Evolutionary conservation across 92 coral and sea anemone species (phyloP).

Genomic region (Pocillopora meandrina): DNA sequence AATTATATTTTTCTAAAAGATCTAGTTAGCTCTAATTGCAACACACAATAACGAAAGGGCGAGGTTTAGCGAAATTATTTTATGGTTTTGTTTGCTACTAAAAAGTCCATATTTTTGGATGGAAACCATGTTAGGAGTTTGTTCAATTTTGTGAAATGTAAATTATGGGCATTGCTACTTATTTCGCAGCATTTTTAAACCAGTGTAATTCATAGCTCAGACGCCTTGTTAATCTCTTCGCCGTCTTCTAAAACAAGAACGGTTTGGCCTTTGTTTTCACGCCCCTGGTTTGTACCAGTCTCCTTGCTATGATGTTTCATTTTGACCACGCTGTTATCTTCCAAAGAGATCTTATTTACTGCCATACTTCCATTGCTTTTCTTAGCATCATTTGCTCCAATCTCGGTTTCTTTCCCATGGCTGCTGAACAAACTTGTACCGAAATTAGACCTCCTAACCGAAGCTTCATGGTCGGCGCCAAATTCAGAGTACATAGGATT

Average conservation of each 20-base stretch:
- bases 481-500: slow-evolving; percentile 15
- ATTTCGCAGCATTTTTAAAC: background rate
- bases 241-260: background rate
- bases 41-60: no score
- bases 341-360: background rate
- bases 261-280: slow-evolving; percentile 2
- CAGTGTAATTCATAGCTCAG: slow-evolving; percentile 6
- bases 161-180: background rate
- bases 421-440: background rate
- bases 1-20: no score
- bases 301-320: background rate
- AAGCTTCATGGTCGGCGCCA: background rate
- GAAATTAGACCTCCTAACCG: background rate
- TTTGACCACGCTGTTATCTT: background rate
- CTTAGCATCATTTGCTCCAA: background rate
- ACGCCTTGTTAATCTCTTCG: background rate
- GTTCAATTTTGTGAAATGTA: background rate
- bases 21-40: no score
- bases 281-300: background rate
- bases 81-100: no score
- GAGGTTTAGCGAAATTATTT: no score
- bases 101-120: no score
- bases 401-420: background rate
- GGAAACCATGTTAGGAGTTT: no score
- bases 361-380: background rate